These are phyloP conservation scores for Planococcus citri DNA, from an alignment of 1,140 invertebrate genomes.

Conservation along the genomic window DNA sequence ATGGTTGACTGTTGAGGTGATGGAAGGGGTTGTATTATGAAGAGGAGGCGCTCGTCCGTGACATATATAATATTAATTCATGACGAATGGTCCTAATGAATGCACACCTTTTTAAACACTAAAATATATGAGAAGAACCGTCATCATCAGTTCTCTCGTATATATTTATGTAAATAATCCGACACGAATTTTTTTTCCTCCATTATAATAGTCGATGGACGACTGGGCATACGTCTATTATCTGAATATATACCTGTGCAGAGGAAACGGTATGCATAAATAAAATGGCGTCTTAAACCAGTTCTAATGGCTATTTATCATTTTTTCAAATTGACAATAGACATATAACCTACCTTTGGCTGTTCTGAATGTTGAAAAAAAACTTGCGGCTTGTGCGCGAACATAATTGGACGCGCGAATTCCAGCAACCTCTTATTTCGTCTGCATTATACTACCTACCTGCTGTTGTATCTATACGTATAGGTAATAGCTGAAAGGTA, in stretches of 20 bases:
- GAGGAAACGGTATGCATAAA: too few species aligned
- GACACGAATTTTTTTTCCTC: not conserved
- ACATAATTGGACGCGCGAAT: not conserved
- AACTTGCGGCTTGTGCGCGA: too few species aligned
- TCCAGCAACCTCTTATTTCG: not conserved
- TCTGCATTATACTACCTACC: not conserved
- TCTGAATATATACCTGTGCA: too few species aligned
- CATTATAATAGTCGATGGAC: too few species aligned
- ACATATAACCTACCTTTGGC: not conserved
- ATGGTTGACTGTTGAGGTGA: too few species aligned
- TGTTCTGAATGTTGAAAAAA: not conserved
- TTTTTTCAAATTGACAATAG: not conserved
- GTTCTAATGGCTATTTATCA: not conserved
- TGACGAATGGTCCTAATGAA: not conserved
- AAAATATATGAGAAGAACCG: not conserved
- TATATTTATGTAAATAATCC: not conserved
- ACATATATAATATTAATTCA: not conserved
- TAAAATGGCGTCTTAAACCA: slow-evolving; percentile 6
- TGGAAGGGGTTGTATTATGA: not conserved
- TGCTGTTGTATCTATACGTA: too few species aligned
- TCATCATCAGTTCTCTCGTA: not conserved
- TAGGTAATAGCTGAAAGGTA: not conserved
- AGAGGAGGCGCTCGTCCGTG: not conserved
- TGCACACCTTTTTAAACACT: not conserved
- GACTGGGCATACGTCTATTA: too few species aligned